Percentiles rank a stretch among this genome's conserved stretches.
Evolutionary conservation across 2,113 vertebrate genomes (phyloP).

Genomic region (Gymnocephalus cernua): DNA sequence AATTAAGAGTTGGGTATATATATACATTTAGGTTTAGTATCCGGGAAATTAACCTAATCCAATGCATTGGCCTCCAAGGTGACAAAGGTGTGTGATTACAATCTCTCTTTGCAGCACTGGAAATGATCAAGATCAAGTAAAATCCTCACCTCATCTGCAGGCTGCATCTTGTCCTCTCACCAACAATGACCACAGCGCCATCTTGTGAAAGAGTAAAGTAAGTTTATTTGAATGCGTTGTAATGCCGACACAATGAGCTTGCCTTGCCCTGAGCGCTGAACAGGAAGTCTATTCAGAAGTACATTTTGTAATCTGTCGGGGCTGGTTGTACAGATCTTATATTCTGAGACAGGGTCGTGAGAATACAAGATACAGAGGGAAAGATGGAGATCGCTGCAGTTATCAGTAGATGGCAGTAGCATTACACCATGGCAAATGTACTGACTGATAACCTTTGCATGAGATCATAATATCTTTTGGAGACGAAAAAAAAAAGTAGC

Average conservation of each 20-base stretch:
- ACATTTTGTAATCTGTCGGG: constrained; percentile 22
- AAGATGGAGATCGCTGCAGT: neutral
- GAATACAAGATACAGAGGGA: neutral
- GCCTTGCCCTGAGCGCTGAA: neutral
- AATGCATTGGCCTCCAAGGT: neutral
- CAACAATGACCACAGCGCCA: constrained; percentile 61
- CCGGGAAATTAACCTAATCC: neutral
- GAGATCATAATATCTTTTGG: constrained; percentile 24
- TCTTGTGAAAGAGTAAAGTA: constrained; percentile 63
- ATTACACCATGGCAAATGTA: constrained; percentile 49
- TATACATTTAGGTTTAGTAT: neutral
- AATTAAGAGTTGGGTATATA: neutral
- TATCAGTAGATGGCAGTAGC: constrained; percentile 80
- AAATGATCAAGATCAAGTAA: neutral
- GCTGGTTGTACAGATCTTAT: neutral
- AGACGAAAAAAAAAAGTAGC: constrained; percentile 45
- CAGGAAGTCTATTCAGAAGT: constrained; percentile 12
- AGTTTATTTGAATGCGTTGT: constrained; percentile 19
- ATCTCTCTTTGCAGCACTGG: neutral
- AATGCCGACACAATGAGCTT: neutral
- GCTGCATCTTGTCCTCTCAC: neutral
- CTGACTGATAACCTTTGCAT: constrained; percentile 42
- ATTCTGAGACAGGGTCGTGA: neutral
- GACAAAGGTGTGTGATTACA: neutral
- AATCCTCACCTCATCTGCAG: neutral